These are phyloP conservation scores for Microtus richardsoni DNA, from an alignment of 2,113 vertebrate genomes.

Conservation along the genomic window DNA sequence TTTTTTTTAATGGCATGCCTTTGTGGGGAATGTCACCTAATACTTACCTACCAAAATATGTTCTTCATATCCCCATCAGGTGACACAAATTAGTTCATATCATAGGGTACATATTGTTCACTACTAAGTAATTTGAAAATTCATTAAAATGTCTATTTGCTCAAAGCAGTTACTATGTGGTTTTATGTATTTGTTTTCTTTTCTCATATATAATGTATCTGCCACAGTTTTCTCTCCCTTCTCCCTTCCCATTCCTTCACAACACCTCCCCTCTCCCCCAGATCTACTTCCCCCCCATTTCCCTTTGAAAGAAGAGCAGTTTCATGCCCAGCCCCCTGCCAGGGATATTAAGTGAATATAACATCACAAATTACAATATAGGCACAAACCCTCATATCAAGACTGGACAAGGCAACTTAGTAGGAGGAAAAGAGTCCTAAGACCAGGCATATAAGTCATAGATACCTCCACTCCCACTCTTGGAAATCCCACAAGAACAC, in stretches of 20 bases:
- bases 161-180: not conserved
- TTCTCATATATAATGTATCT: not conserved
- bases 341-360: not conserved
- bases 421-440: not conserved
- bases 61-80: constrained; percentile 34
- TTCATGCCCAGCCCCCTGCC: fast-evolving
- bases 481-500: not conserved
- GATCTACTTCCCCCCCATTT: not conserved
- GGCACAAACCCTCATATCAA: not conserved
- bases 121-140: not conserved
- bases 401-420: not conserved
- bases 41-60: not conserved
- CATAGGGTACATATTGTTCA: not conserved
- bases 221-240: not conserved
- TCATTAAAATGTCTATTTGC: constrained; percentile 38
- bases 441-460: not conserved
- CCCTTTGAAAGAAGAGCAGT: not conserved
- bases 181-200: not conserved
- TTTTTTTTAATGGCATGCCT: not conserved
- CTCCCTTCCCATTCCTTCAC: not conserved
- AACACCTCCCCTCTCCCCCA: not conserved
- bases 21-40: constrained; percentile 27
- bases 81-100: constrained; percentile 4
- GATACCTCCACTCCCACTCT: not conserved
- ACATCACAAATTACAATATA: not conserved